Base-by-base conservation (phyloP, 2,113 vertebrate species). In the Alligator sinensis region DNA sequence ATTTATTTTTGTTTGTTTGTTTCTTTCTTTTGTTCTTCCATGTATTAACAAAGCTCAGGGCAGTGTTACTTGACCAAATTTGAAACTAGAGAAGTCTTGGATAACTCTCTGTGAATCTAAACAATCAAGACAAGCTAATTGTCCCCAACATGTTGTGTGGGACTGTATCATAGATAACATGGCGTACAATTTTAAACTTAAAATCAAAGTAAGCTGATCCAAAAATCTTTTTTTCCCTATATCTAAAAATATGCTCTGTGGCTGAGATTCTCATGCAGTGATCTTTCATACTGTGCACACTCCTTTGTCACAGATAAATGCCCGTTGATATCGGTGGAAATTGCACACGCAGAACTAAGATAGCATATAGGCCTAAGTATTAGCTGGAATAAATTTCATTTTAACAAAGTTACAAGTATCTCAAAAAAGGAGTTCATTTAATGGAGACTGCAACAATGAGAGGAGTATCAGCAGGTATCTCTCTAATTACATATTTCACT, bases 301-400 rank as follows among this genome's bases (percentile, higher is more conserved):
- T 11, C 30, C 34, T 77, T 74, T 92, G 55, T 18, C 55, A 34
- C 9, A 27, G 24, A 19, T 17, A 25, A 3, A 15, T 4, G 38
- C 17, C 18, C 17, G 24, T 1, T 11, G 21, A 57, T n/a, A 1
- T 11, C 0, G 17, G 25, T 28, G 22, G 63, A 19, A 86, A 24
- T 55, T 11, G 62, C 1, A 1, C 15, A 11, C 11, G 9, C 34
- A 27, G 59, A 80, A 17, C 59, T 61, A 62, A 78, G 47, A 28
- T 10, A 59, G n/a, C 24, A 74, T 3, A 38, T 0, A 80, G 22
- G 34, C 24, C 0, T n/a, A 85, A 77, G 77, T 2, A 54, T 7
- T 21, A 83, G 25, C 17, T 63, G 2, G 9, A 92, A 87, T 47
- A 6, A 47, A 74, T 74, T 74, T 47, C 22, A 74, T 84, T 84